phyloP scores from a whole-genome alignment of 1,140 invertebrate genomes.

The Euura saliciscinereae region DNA sequence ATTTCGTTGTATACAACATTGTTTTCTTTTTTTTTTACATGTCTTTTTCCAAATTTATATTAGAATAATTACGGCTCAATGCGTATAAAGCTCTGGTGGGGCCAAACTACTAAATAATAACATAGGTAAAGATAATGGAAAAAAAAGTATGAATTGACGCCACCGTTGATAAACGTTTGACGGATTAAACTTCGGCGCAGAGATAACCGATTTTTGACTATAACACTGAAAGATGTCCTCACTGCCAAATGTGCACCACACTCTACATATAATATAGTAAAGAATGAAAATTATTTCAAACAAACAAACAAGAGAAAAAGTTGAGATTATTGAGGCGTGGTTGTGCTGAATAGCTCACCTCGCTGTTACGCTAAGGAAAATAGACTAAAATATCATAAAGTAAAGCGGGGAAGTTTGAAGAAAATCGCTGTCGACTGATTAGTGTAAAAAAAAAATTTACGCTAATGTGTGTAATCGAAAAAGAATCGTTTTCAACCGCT shows the following conservation, averaged over 20 bases:
- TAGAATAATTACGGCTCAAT: conserved; percentile 21
- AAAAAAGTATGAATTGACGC: conserved; percentile 17
- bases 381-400: not conserved
- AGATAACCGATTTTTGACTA: conserved; percentile 30
- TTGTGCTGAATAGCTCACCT: conserved; percentile 26
- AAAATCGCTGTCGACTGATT: conserved; percentile 49
- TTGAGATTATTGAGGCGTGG: conserved; percentile 4
- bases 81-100: conserved; percentile 47
- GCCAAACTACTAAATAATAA: conserved; percentile 36
- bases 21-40: not conserved
- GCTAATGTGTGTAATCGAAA: conserved; percentile 44
- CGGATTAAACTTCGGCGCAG: not conserved
- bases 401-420: not conserved
- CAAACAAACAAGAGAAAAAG: no score
- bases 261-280: conserved; percentile 39
- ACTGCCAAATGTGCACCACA: conserved; percentile 54
- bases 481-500: conserved; percentile 53
- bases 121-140: conserved; percentile 16
- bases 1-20: not conserved
- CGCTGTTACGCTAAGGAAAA: conserved; percentile 16
- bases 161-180: not conserved
- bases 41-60: not conserved
- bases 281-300: conserved; percentile 3
- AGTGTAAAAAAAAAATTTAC: conserved; percentile 38
- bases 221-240: conserved; percentile 45